phyloP scores from a whole-genome alignment of 2,797 vertebrate species.

The Cetoscarus ocellatus region DNA sequence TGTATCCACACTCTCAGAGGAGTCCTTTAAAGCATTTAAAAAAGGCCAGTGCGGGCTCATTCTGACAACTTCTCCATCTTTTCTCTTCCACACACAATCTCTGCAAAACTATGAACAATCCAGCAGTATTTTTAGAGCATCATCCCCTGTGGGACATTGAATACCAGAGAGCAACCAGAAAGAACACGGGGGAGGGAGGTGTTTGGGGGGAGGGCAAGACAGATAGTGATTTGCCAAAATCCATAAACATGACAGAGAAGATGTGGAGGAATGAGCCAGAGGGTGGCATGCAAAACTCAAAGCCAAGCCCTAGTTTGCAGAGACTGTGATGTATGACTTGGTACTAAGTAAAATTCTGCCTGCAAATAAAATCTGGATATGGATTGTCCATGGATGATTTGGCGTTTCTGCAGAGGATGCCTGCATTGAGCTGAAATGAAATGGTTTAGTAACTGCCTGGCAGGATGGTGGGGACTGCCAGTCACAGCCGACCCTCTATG shows the following conservation, averaged over 20 bases:
- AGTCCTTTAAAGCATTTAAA: conserved; percentile 19
- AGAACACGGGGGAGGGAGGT: conserved; percentile 26
- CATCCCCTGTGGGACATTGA: conserved; percentile 35
- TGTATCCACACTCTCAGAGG: conserved; percentile 7
- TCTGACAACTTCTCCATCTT: conserved; percentile 6
- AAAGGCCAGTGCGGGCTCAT: conserved; percentile 18
- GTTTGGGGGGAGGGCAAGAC: not conserved
- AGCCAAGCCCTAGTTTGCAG: not conserved
- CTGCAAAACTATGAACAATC: conserved; percentile 21
- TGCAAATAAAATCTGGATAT: conserved; percentile 27
- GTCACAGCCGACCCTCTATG: conserved; percentile 53
- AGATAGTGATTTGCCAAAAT: conserved; percentile 11
- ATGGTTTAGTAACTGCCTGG: conserved; percentile 60
- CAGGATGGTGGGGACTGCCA: conserved; percentile 71
- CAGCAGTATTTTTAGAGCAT: conserved; percentile 55
- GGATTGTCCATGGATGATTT: conserved; percentile 9
- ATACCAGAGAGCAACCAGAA: conserved; percentile 38
- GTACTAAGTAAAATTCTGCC: conserved; percentile 23
- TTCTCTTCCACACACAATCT: conserved; percentile 18
- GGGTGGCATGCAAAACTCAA: conserved; percentile 6
- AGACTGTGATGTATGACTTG: conserved; percentile 15
- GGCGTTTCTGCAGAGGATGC: conserved; percentile 24
- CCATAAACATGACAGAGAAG: conserved; percentile 2
- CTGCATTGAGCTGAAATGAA: conserved; percentile 47
- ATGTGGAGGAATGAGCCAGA: not conserved